These are phyloP conservation scores for Benthosema pterotum DNA, from an alignment of 2,797 vertebrate genomes.

Conservation along the genomic window DNA sequence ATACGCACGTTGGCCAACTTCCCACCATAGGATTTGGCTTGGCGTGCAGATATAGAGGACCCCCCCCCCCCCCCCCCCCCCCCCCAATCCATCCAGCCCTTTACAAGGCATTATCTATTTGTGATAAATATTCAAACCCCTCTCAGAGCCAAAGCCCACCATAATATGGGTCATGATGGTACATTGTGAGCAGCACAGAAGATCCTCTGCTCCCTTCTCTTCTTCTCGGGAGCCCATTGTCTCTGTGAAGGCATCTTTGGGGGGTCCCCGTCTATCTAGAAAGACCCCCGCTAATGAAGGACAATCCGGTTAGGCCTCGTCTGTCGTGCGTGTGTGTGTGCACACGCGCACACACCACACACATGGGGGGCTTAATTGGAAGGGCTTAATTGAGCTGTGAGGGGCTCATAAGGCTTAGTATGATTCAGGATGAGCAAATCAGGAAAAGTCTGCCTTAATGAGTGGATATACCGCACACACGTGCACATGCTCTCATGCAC, in stretches of 20 bases:
- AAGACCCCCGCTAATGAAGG: constrained; percentile 76
- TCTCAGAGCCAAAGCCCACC: constrained; percentile 69
- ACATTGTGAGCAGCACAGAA: constrained; percentile 46
- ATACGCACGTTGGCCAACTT: constrained; percentile 81
- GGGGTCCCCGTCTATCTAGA: constrained; percentile 73
- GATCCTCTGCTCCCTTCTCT: constrained; percentile 60
- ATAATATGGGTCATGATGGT: constrained; percentile 81
- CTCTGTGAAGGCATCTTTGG: constrained; percentile 76
- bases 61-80: constrained; percentile 72
- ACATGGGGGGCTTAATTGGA: constrained; percentile 70
- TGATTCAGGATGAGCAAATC: constrained; percentile 72
- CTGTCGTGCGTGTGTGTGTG: constrained; percentile 6
- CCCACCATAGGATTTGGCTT: constrained; percentile 82
- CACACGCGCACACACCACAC: constrained; percentile 22
- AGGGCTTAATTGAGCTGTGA: constrained; percentile 80
- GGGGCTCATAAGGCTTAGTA: constrained; percentile 77
- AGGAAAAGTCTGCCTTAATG: constrained; percentile 74
- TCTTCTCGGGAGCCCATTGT: constrained; percentile 70
- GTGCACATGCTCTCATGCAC: constrained; percentile 24
- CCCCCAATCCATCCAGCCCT: constrained; percentile 72
- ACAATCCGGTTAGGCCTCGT: constrained; percentile 80
- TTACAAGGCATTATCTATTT: constrained; percentile 79
- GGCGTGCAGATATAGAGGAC: constrained; percentile 58
- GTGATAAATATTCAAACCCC: constrained; percentile 81
- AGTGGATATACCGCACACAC: constrained; percentile 56